Base-by-base conservation (phyloP, 2,888 invertebrate genomes). In the Noctua fimbriata region DNA sequence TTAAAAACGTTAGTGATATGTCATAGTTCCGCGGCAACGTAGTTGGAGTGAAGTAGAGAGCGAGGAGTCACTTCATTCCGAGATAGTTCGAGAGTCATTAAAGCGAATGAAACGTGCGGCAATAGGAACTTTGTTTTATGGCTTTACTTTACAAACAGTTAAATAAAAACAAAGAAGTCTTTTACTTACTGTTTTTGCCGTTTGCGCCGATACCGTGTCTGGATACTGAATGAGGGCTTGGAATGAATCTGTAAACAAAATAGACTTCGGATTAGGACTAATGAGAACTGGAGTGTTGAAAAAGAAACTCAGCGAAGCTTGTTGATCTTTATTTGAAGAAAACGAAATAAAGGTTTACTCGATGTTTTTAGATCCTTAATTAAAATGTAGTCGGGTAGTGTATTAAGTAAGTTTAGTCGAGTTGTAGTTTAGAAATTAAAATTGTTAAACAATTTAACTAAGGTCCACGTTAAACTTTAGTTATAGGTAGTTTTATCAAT, bases 171-270 rank as follows among this genome's bases (percentile, higher is more conserved):
- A 94, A 94, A 92, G 89, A 94, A 94, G 92, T 92, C 90, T 93
- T 93, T 91, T 94, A 97, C 98, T 98, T 96, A 98, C 98, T 97
- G 98, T 97, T 98, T 99, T 99, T 93, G 99, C 99, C 92, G 99
- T 98, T 97, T 99, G 99, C 90, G 99, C 99, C 90, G 99, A 98
- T 94, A 99, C 98, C 87, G 99, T 98, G 97, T 99, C 99, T 91
- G 99, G 98, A 97, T 99, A 99, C 97, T 99, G 99, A 96, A 99
- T 99, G 94, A 99, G 98, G 88, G 99, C 99, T 98, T 99, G 99
- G 98, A 99, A 99, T 97, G 99, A 98, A 97, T 98, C 99, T 99
- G 98, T 89, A 97, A 97, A 93, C 93, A 94, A 94, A 93, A 93
- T 83, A 80, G 79, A 86, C 67, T 76, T 78, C 55, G 83, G 80